A percentile compares a stretch with the other conserved stretches of the same genome.
These are phyloP conservation scores for Actenoides lindsayi DNA, from an alignment of 2,113 vertebrate genomes.

Conservation along the genomic window DNA sequence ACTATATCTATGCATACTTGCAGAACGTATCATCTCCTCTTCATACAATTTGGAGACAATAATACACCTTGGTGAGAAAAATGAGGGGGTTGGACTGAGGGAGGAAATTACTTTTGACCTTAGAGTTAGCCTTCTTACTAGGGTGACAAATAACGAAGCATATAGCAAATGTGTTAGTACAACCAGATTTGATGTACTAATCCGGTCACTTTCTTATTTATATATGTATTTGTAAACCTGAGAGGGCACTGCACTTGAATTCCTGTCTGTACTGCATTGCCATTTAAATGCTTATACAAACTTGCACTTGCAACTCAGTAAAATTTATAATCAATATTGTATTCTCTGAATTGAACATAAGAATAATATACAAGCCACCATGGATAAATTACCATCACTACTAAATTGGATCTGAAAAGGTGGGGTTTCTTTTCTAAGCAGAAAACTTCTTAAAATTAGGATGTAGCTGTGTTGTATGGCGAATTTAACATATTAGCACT, in stretches of 20 bases:
- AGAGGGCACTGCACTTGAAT: background rate
- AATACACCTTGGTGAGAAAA: background rate
- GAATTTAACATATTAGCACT: background rate
- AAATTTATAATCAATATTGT: background rate
- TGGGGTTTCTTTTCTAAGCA: background rate
- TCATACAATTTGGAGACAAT: background rate
- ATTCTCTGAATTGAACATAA: background rate
- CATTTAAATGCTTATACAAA: background rate
- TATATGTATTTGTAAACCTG: background rate
- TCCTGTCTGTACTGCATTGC: background rate
- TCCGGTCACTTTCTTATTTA: background rate
- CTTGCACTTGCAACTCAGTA: background rate
- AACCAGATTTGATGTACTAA: background rate
- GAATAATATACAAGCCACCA: background rate
- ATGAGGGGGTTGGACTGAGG: rapidly evolving
- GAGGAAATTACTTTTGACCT: background rate
- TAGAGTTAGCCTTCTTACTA: background rate
- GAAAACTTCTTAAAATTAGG: background rate
- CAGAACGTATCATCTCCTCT: background rate
- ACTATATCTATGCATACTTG: background rate
- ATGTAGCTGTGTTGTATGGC: background rate
- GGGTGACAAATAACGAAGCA: background rate
- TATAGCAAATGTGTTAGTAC: background rate
- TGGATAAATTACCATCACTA: background rate
- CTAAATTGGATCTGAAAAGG: background rate